phyloP scores from a whole-genome alignment of 2,797 vertebrate species.

The Fringilla coelebs region DNA sequence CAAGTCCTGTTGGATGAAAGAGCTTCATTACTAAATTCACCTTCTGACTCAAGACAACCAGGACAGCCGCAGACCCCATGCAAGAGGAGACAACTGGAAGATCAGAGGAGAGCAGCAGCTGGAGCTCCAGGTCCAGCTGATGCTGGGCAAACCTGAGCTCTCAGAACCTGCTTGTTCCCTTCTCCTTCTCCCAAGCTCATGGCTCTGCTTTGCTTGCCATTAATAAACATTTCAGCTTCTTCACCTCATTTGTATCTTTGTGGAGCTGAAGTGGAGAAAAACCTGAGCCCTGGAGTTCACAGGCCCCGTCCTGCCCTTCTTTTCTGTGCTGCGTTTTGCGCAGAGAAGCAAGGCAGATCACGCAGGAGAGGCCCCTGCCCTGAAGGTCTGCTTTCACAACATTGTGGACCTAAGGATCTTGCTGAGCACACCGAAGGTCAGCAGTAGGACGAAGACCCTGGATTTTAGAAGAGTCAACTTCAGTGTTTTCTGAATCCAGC shows the following conservation, averaged over 20 bases:
- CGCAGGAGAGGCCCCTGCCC: neutral
- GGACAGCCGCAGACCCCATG: neutral
- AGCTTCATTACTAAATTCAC: neutral
- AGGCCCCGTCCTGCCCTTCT: accelerated
- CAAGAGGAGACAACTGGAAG: neutral
- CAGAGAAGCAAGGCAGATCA: neutral
- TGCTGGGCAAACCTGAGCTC: neutral
- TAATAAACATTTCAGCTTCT: neutral
- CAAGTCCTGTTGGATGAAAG: neutral
- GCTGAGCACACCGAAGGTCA: neutral
- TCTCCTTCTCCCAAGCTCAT: neutral
- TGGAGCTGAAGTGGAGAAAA: neutral
- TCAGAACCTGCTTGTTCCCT: neutral
- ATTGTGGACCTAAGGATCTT: neutral
- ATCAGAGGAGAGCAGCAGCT: neutral
- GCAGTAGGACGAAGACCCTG: neutral
- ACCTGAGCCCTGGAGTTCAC: no score
- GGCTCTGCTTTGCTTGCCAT: neutral
- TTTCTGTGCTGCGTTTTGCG: neutral
- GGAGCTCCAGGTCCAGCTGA: neutral
- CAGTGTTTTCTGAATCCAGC: neutral
- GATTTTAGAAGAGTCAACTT: neutral
- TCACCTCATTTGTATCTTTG: neutral
- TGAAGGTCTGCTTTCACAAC: neutral
- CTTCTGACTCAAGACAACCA: neutral